phyloP scores from a whole-genome alignment of 2,113 vertebrate genomes.

The Benitochromis conjunctus region DNA sequence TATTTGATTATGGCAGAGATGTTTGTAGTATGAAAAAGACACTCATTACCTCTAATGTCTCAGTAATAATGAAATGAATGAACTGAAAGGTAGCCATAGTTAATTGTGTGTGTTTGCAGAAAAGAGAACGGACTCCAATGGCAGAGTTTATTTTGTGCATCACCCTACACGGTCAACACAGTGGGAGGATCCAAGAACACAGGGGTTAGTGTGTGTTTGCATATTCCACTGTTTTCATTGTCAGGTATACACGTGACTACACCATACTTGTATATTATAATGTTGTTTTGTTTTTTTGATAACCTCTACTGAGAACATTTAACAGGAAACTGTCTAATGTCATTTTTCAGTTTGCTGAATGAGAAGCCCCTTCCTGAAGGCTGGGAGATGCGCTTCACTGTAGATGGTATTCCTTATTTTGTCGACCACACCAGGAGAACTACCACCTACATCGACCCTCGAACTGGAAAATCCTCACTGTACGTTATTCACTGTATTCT shows the following conservation, averaged over 20 bases:
- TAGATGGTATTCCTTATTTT: conserved; percentile 96
- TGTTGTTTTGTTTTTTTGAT: fast-evolving
- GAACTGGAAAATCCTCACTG: conserved; percentile 96
- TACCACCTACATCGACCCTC: conserved; percentile 96
- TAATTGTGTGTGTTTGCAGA: conserved; percentile 67
- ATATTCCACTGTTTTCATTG: background rate
- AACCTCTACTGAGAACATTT: background rate
- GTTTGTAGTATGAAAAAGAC: background rate
- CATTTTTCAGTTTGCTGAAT: conserved; percentile 82
- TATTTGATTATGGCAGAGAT: background rate
- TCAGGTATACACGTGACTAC: background rate
- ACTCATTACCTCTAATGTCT: background rate
- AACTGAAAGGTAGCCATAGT: background rate
- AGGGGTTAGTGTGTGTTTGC: conserved; percentile 79
- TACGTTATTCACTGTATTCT: conserved; percentile 59
- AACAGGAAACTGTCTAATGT: background rate
- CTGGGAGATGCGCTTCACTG: conserved; percentile 99
- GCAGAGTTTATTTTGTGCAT: conserved; percentile 97
- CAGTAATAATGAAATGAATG: background rate
- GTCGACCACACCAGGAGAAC: conserved; percentile 96
- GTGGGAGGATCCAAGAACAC: conserved; percentile 95
- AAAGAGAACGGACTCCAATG: conserved; percentile 91
- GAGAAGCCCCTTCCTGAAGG: conserved; percentile 97
- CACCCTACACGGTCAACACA: conserved; percentile 92
- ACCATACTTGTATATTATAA: background rate